Evolutionary conservation across 2,888 invertebrate species (phyloP), one percentile per base, ranked within the genome.

Genomic region (Polymixis lichenea): DNA sequence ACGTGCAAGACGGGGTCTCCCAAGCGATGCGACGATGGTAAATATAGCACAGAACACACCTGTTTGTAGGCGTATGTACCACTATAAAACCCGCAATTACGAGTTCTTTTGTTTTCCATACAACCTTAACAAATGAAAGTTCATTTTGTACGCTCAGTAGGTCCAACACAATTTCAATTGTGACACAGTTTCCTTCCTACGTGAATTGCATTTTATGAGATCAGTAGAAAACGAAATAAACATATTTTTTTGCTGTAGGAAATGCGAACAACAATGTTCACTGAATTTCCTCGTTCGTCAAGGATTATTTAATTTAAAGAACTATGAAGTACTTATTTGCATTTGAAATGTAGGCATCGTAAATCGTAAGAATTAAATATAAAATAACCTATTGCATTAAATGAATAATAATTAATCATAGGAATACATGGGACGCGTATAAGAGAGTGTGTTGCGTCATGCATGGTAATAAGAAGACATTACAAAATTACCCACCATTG

Each of bases 401-500:
- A 91, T 92, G 92, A 92, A 94, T 94, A 93, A 92, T 93, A 92
- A 94, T 90, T 93, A 92, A 94, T 90, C 90, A 89, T 89, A 91
- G 90, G 86, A 88, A 88, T 90, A 92, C 90, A 90, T 86, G 86
- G 90, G 89, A 88, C 89, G 87, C 88, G 88, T 89, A 88, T 91
- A 92, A 88, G 88, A 92, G 91, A 89, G 91, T 87, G 88, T 86
- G 91, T 96, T 96, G 95, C 95, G 91, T 95, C 95, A 96, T 94
- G 94, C 93, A 94, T 95, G 92, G 93, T 95, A 95, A 95, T 95
- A 94, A 94, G 94, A 94, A 94, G 93, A 90, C 93, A 95, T 96
- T 96, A 95, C 95, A 95, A 95, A 95, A 96, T 94, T 94, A 95
- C 94, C 92, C 93, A 92, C 95, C 92, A 96, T 96, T 96, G 96